phyloP scores from a whole-genome alignment of 2,888 invertebrate genomes.

The Drosophila greeni region DNA sequence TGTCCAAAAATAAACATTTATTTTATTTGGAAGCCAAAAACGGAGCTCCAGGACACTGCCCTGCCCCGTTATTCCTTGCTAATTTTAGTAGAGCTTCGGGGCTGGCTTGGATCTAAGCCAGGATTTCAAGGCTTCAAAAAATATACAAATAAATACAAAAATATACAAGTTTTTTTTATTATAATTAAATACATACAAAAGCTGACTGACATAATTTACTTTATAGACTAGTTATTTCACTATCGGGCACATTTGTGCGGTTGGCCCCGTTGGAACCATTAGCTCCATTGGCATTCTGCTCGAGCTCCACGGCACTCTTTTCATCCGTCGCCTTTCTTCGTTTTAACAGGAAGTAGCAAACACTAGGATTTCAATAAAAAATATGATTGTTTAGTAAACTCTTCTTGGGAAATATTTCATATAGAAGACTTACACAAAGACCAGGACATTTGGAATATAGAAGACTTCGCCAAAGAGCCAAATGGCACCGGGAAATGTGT shows the following conservation, averaged over 20 bases:
- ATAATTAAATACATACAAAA: constrained; percentile 33
- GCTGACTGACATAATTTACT: constrained; percentile 19
- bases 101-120: background rate
- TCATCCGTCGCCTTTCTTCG: constrained; percentile 58
- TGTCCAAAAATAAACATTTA: constrained; percentile 8
- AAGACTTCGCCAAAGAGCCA: constrained; percentile 78
- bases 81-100: background rate
- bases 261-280: constrained; percentile 35
- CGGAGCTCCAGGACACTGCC: background rate
- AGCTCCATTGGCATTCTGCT: constrained; percentile 45
- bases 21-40: constrained; percentile 1
- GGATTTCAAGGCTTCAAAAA: too few species aligned
- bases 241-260: constrained; percentile 51
- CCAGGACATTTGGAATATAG: constrained; percentile 76
- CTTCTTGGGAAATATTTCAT: background rate
- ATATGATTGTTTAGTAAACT: too few species aligned
- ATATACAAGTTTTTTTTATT: constrained; percentile 16
- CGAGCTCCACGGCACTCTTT: constrained; percentile 48
- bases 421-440: constrained; percentile 74
- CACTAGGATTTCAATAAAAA: constrained; percentile 31
- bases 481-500: constrained; percentile 77
- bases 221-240: constrained; percentile 71
- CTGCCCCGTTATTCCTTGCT: background rate
- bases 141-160: constrained; percentile 15
- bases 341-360: constrained; percentile 65